Evolutionary conservation across 2,888 invertebrate species (phyloP).

Genomic region (Drosophila kokeensis): DNA sequence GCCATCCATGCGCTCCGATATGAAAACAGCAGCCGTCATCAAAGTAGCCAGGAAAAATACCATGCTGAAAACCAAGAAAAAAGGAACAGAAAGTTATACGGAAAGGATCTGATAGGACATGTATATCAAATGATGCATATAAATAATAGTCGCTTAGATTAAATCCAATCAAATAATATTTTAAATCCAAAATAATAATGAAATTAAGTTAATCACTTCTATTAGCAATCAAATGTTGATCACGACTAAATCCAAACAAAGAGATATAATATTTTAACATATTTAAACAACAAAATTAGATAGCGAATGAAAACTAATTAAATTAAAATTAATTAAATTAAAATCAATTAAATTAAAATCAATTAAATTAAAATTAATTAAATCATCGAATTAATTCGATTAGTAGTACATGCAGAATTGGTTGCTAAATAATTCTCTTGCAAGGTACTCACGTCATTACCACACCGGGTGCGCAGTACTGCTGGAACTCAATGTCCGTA

Average conservation of each 20-base stretch:
- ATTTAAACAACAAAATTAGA: not conserved
- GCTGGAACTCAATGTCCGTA: constrained; percentile 89
- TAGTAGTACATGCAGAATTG: not conserved
- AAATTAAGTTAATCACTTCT: not conserved
- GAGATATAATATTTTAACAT: not conserved
- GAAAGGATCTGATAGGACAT: no score
- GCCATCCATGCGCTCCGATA: constrained; percentile 92
- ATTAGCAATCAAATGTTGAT: not conserved
- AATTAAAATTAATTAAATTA: no score
- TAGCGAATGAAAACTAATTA: not conserved
- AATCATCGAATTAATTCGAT: not conserved
- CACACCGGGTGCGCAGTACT: constrained; percentile 94
- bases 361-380: no score
- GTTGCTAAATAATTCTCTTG: not conserved
- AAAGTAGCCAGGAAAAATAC: constrained; percentile 94
- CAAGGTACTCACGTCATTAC: constrained; percentile 89
- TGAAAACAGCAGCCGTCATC: constrained; percentile 92
- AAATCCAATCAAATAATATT: not conserved
- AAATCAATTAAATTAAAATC: no score
- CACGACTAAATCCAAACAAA: not conserved
- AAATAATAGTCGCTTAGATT: not conserved
- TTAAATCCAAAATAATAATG: not conserved
- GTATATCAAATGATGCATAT: no score
- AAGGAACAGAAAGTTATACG: not conserved
- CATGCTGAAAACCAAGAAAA: constrained; percentile 87